phyloP scores from a whole-genome alignment of 1,140 invertebrate genomes.

The Pissodes strobi region DNA sequence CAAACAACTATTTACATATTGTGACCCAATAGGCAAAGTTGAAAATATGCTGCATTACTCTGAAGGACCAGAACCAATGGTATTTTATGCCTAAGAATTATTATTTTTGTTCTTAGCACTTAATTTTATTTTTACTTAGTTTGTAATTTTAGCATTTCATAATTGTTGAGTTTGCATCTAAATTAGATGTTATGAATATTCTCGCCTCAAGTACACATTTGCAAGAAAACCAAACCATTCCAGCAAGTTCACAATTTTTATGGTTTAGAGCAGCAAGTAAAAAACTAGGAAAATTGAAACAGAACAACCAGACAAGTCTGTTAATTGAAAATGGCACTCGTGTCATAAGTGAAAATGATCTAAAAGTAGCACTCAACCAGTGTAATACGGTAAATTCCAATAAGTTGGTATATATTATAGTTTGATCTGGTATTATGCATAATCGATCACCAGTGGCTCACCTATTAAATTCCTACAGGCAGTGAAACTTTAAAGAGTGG shows the following conservation, averaged over 20 bases:
- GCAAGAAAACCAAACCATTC: conserved; percentile 60
- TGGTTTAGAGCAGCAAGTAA: conserved; percentile 65
- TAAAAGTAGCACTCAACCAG: conserved; percentile 44
- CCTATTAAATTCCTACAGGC: too few relatives aligned
- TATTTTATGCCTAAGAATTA: conserved; percentile 31
- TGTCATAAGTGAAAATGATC: conserved; percentile 39
- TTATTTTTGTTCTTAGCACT: not conserved
- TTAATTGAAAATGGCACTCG: conserved; percentile 48
- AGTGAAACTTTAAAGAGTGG: too few relatives aligned
- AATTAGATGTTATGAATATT: conserved; percentile 56
- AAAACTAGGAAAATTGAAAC: conserved; percentile 46
- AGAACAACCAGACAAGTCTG: conserved; percentile 40
- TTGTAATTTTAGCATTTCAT: conserved; percentile 64
- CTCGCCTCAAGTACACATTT: conserved; percentile 57
- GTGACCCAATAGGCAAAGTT: conserved; percentile 64
- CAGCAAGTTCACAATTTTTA: conserved; percentile 66
- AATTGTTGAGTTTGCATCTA: conserved; percentile 66
- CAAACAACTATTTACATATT: conserved; percentile 66
- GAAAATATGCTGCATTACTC: conserved; percentile 67
- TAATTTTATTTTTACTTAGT: conserved; percentile 5
- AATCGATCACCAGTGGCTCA: too few relatives aligned
- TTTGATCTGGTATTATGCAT: too few relatives aligned
- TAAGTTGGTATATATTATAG: not conserved
- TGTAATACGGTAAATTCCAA: conserved; percentile 42
- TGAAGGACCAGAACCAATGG: conserved; percentile 55